Percentiles rank a stretch among this genome's conserved stretches.
Conservation (phyloP, 1,140 invertebrate genomes). For the Branchinecta lindahli region DNA sequence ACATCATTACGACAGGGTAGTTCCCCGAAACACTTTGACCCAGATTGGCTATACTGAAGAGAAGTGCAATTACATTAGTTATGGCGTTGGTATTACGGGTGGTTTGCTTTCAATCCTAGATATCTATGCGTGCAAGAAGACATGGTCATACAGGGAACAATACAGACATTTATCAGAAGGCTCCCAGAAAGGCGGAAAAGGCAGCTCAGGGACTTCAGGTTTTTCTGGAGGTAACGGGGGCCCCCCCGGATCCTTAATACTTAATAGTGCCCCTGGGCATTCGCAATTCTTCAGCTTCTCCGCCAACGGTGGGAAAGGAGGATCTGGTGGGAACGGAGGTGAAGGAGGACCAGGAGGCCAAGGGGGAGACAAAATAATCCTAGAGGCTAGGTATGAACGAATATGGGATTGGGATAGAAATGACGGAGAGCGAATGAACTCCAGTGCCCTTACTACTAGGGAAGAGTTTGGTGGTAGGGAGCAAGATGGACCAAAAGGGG, state of each 20-base stretch:
- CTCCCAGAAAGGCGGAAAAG: neutral
- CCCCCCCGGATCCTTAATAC: neutral
- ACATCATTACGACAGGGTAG: too few relatives aligned
- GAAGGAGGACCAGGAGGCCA: neutral
- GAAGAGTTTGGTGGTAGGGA: too few relatives aligned
- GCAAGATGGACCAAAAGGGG: too few relatives aligned
- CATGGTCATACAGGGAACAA: too few relatives aligned
- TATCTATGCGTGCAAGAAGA: too few relatives aligned
- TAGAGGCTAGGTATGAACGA: neutral
- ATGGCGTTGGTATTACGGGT: too few relatives aligned
- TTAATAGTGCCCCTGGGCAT: neutral
- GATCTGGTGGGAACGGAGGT: neutral
- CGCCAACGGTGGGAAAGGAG: neutral
- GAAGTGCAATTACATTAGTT: too few relatives aligned
- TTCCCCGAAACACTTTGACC: too few relatives aligned
- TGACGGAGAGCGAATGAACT: too few relatives aligned
- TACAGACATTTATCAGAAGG: neutral
- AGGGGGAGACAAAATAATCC: neutral
- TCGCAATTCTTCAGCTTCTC: neutral
- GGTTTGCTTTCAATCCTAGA: too few relatives aligned
- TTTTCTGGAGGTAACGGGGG: neutral
- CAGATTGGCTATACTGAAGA: too few relatives aligned
- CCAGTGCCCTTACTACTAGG: too few relatives aligned
- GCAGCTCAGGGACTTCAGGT: neutral
- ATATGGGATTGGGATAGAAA: neutral